Base-by-base conservation (phyloP, 2,113 vertebrate species). In the Petaurus breviceps region DNA sequence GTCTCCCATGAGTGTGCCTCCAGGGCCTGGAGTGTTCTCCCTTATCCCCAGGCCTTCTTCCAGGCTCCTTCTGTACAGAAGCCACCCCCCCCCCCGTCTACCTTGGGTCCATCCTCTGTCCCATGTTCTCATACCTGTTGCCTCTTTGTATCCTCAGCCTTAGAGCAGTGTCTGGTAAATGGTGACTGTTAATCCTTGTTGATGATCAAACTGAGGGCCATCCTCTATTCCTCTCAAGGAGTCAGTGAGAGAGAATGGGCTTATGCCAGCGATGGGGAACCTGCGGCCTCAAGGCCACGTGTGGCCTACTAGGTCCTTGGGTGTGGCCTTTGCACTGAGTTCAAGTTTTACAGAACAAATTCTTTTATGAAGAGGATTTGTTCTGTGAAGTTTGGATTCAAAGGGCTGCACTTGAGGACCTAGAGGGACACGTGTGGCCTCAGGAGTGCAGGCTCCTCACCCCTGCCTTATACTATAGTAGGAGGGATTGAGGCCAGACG, bases 81-180 rank as follows among this genome's bases (percentile, higher is more conserved):
- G 57, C n/a, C n/a, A 3, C 28, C 37, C 14, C 28, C 28, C 57
- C 31, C 2, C 37, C 57, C 12, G n/a, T 16, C 16, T 84, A 68
- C 61, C 3, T 84, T 84, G 68, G 31, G 3, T 68, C 11, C 28
- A 1, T 28, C 24, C 2, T 57, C 24, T 68, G 5, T 77, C 68
- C 23, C n/a, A 8, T n/a, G 7, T 6, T 22, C 14, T 7, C n/a
- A 37, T 5, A n/a, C 0, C 1, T 43, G n/a, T 43, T 8, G 19
- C 23, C n/a, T 84, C 68, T 68, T 61, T 61, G 57, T 61, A 31
- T 61, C 61, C 57, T 26, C 28, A 68, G 57, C 54, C 54, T 55
- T 55, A 26, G 54, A 55, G 54, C 54, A 55, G 54, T 54, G 23
- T 55, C 28, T 31, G 57, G 57, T 31, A 61, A 61, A 68, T 11